Conservation (phyloP, 2,888 invertebrate species). For the Erebia ligea region DNA sequence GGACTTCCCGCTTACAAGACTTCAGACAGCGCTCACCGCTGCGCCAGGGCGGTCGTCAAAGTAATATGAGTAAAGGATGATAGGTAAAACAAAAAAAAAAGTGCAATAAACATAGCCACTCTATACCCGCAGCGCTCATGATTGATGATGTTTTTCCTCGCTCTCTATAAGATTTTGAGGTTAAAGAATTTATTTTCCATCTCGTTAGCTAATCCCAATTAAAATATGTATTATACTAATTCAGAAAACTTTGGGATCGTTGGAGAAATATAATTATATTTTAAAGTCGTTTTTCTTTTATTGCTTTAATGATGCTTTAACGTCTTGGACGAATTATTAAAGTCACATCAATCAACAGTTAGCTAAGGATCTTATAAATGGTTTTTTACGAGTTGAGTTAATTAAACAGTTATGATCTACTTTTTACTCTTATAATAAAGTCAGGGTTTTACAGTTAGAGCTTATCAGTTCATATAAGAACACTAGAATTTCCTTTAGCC, state of each 20-base stretch:
- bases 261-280: neutral
- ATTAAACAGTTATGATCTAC: neutral
- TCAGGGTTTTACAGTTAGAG: no score
- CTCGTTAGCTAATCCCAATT: constrained; percentile 35
- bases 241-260: constrained; percentile 5
- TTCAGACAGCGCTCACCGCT: no score
- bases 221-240: constrained; percentile 29
- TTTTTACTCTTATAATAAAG: no score
- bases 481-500: no score
- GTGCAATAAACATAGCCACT: neutral
- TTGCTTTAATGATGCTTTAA: neutral
- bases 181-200: constrained; percentile 34
- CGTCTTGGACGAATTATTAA: no score
- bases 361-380: neutral
- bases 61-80: no score
- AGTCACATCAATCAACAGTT: neutral
- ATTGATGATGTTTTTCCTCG: constrained; percentile 31
- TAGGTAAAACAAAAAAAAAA: no score
- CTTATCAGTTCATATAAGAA: no score
- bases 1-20: no score
- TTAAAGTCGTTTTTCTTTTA: constrained; percentile 3
- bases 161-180: constrained; percentile 23
- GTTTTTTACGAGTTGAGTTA: neutral
- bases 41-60: no score
- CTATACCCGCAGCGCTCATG: constrained; percentile 8